A percentile compares a stretch with the other conserved stretches of the same genome.
Evolutionary conservation across 2,797 vertebrate genomes (phyloP).

Genomic region (Tachyglossus aculeatus): DNA sequence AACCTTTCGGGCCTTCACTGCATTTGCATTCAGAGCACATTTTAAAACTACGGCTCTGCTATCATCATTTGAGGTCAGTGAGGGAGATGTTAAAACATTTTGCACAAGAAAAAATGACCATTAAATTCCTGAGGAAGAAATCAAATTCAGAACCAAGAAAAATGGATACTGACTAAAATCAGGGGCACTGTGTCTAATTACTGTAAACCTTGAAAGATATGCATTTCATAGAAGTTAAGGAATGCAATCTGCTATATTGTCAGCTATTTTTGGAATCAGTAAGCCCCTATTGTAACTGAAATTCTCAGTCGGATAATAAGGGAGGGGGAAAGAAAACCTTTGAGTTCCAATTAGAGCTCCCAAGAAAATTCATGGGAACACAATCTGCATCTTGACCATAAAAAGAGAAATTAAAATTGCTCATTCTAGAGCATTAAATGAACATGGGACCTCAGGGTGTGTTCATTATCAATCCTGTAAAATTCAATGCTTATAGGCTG

Average conservation of each 20-base stretch:
- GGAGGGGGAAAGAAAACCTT: background rate
- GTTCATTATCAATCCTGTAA: background rate
- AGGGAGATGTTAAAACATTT: too few relatives aligned
- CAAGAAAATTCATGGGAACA: background rate
- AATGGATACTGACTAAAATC: too few relatives aligned
- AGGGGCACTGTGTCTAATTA: too few relatives aligned
- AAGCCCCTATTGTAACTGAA: background rate
- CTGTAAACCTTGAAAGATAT: too few relatives aligned
- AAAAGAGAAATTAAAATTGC: conserved; percentile 4
- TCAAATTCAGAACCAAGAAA: too few relatives aligned
- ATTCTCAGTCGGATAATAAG: background rate
- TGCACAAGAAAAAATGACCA: too few relatives aligned
- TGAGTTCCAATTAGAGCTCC: background rate
- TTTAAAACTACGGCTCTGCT: too few relatives aligned
- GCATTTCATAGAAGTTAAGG: too few relatives aligned
- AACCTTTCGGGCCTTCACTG: too few relatives aligned
- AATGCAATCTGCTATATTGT: background rate
- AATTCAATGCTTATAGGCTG: background rate
- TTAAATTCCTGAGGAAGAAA: too few relatives aligned
- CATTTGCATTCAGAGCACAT: too few relatives aligned
- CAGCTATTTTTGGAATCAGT: background rate
- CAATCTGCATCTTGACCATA: conserved; percentile 2
- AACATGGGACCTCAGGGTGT: background rate
- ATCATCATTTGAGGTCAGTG: too few relatives aligned
- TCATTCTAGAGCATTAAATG: background rate